Evolutionary conservation across 2,797 vertebrate species (phyloP), one percentile per base, ranked within the genome.

Genomic region (Erpetoichthys calabaricus): DNA sequence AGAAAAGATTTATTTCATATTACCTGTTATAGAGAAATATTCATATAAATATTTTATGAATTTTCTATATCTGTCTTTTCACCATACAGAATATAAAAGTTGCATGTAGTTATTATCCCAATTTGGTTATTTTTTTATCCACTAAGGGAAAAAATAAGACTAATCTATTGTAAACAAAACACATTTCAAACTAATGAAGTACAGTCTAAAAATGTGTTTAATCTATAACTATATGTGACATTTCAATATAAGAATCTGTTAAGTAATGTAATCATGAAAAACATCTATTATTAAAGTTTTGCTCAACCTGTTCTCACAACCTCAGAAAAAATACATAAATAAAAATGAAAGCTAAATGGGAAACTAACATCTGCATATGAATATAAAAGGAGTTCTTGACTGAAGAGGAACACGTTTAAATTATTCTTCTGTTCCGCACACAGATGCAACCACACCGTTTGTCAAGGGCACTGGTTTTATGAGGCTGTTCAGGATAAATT

Each of bases 81-180:
- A 42, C 10, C 9, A 42, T 54, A 42, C 10, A 42, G 42, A 6
- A 54, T 25, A 6, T 51, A 25, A 51, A 51, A 3, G 50, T 4
- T 4, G 41, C 44, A 42, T 8, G 7, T 54, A 41, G 53, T 42
- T 54, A 43, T 54, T 4, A 42, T 8, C 42, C 53, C 7, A 42
- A 54, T 54, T 54, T 42, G 41, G 50, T 9, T 25, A 51, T 51
- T 54, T 54, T 25, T 42, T 54, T 42, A 54, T 25, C 53, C 53
- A 42, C 10, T 42, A 41, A 54, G 4, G 9, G 41, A 42, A 54
- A 42, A 54, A 54, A 54, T 54, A 54, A 54, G 3, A 47, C 6
- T 25, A n/a, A 41, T 5, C 3, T 45, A 3, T 57, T 3, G n/a
- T 49, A 49, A 49, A 49, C 7, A 25, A 25, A 25, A 25, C 25